phyloP scores from a whole-genome alignment of 2,888 invertebrate species.

The Drosophila seclusa region DNA sequence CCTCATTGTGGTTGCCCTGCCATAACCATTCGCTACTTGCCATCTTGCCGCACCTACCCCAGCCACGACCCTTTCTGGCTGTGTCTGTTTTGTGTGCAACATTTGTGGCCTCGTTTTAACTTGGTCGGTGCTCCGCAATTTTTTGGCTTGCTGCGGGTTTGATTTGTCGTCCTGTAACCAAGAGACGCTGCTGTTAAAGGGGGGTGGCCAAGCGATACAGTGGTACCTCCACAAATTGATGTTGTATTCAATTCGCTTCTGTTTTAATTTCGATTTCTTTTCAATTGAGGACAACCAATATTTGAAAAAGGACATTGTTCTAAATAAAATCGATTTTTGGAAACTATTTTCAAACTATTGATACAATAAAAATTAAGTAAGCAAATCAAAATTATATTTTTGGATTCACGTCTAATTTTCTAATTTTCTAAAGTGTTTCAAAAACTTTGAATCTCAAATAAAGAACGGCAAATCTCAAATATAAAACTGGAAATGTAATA shows the following conservation, averaged over 20 bases:
- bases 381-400: not conserved
- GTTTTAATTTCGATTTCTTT: too few species aligned
- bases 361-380: not conserved
- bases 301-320: not conserved
- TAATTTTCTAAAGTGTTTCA: not conserved
- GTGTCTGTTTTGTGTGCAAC: constrained; percentile 21
- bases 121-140: constrained; percentile 77
- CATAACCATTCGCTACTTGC: constrained; percentile 12
- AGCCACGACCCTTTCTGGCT: constrained; percentile 9
- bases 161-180: constrained; percentile 48
- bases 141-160: constrained; percentile 70
- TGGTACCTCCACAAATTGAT: not conserved
- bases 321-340: not conserved
- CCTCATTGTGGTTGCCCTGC: constrained; percentile 56
- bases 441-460: not conserved
- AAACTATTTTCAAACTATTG: not conserved
- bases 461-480: not conserved
- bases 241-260: not conserved
- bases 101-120: constrained; percentile 73
- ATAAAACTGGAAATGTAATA: not conserved
- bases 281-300: not conserved
- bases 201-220: not conserved
- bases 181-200: constrained; percentile 21
- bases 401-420: not conserved
- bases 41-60: not conserved